Conservation (phyloP, 1,140 invertebrate genomes). For the Phenacoccus solenopsis region DNA sequence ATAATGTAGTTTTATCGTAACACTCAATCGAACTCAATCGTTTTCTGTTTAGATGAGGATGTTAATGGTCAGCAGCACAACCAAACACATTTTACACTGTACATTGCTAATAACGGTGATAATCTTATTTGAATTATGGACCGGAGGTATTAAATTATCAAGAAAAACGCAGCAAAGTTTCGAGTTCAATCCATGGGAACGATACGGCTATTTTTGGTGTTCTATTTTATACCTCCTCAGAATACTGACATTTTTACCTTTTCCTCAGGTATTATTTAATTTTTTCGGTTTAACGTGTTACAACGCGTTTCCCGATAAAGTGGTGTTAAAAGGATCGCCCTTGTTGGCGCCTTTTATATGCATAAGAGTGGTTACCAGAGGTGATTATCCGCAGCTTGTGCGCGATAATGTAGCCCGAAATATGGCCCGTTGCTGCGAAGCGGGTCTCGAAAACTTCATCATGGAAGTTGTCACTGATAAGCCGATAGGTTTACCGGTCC, state of each 20-base stretch:
- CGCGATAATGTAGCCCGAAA: constrained; percentile 79
- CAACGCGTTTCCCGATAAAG: constrained; percentile 90
- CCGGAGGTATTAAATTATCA: constrained; percentile 59
- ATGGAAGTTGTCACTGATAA: constrained; percentile 97
- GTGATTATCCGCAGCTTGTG: constrained; percentile 87
- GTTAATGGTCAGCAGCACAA: constrained; percentile 43
- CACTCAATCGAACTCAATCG: too few species aligned
- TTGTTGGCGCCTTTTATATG: constrained; percentile 89
- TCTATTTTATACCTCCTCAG: constrained; percentile 61
- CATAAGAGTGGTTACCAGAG: constrained; percentile 87
- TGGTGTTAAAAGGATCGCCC: constrained; percentile 76
- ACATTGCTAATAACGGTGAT: constrained; percentile 59
- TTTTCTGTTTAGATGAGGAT: background rate
- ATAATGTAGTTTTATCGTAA: too few species aligned
- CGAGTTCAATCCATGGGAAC: constrained; percentile 61
- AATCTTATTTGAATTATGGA: constrained; percentile 59
- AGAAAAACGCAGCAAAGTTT: constrained; percentile 38
- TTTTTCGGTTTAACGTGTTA: constrained; percentile 80
- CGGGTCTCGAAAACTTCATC: constrained; percentile 89
- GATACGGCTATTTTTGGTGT: constrained; percentile 60
- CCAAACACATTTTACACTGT: constrained; percentile 67
- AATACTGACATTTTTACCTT: constrained; percentile 69
- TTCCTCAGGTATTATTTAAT: constrained; percentile 84
- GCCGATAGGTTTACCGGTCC: constrained; percentile 57
- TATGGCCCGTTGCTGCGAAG: constrained; percentile 74